Evolutionary conservation across 2,113 vertebrate species (phyloP).

Genomic region (Motacilla tschutschensis): DNA sequence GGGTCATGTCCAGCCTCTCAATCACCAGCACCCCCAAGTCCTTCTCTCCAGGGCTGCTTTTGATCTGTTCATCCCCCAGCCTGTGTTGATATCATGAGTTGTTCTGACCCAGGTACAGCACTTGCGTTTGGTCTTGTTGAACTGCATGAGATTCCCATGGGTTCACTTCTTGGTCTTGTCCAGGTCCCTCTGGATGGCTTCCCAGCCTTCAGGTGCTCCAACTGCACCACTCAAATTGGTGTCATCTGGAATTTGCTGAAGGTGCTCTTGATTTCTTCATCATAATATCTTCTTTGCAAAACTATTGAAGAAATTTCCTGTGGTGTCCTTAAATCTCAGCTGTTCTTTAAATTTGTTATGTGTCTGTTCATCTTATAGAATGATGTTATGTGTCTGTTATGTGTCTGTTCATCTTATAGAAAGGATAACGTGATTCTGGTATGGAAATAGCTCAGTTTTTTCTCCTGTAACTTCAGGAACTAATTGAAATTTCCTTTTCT

Average conservation of each 20-base stretch:
- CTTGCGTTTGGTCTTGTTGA: not conserved
- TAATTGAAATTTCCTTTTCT: not conserved
- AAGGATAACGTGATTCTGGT: not conserved
- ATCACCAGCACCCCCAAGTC: not conserved
- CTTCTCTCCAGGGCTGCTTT: not conserved
- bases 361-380: not conserved
- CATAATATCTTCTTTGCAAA: not conserved
- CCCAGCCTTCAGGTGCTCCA: not conserved
- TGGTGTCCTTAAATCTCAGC: not conserved
- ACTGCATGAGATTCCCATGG: not conserved
- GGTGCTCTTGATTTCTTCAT: not conserved
- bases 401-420: not conserved
- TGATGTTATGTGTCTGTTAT: fast-evolving
- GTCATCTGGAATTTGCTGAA: not conserved
- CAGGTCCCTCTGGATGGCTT: not conserved
- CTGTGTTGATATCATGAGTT: not conserved
- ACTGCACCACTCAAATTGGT: not conserved
- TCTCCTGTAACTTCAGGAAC: not conserved
- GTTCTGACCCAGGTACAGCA: not conserved
- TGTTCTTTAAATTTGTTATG: not conserved
- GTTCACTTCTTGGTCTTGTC: not conserved
- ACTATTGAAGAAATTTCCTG: not conserved
- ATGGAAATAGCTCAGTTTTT: not conserved
- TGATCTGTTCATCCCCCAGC: too few species aligned
- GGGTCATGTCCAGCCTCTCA: not conserved